Evolutionary conservation across 2,797 vertebrate species (phyloP), one percentile per base, ranked within the genome.

Genomic region (Melanogrammus aeglefinus): DNA sequence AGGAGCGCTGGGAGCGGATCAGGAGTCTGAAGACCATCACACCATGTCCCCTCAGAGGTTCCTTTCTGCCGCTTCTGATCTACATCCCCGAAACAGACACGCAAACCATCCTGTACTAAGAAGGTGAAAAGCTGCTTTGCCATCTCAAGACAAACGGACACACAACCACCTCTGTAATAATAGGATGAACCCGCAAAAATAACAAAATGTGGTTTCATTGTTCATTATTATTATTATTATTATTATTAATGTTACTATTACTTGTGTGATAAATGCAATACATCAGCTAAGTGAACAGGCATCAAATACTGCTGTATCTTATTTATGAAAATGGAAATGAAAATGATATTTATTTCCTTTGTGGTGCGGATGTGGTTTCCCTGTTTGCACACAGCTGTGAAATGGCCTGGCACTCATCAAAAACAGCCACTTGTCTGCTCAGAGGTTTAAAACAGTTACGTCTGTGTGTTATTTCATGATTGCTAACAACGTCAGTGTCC

Each of bases 261-360:
- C 76, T 83, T 87, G 86, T 87, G 86, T 89, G 87, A 89, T 88
- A 79, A 87, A 89, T 92, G 88, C 91, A 92, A 90, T 90, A 91
- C 86, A 79, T 80, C 74, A 76, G 77, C 80, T 76, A 29, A 81
- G 79, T 84, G 80, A 85, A 75, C 82, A 75, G 84, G 83, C 79
- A 86, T 81, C 82, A 84, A 84, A 81, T 78, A 75, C 77, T 44
- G 41, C 41, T 44, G 41, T 44, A 44, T 44, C 79, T 79, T 76
- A 78, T 84, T 79, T 82, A 82, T 38, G 75, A 82, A 63, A 76
- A 75, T 41, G 77, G 78, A 77, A 70, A 81, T 44, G 73, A 78
- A 39, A 0, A 79, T 38, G 14, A 83, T 57, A 57, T 0, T 0
- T 33, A 1, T 83, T 0, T 77, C 85, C 83, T 81, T 72, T 57